Conservation (phyloP, 1,140 invertebrate genomes). For the Trichomalopsis sarcophagae region DNA sequence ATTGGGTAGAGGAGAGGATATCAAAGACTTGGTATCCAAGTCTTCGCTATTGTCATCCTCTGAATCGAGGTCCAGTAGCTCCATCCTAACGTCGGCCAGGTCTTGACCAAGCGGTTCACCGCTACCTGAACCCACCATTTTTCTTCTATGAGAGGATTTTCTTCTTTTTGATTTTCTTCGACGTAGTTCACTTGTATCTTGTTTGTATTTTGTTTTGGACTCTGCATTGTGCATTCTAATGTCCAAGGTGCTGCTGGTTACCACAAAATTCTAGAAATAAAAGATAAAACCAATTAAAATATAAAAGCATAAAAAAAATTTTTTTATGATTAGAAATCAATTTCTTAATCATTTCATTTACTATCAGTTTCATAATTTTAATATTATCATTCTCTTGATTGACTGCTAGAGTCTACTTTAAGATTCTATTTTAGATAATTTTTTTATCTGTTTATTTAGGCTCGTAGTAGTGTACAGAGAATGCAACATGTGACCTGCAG, state of each 20-base stretch:
- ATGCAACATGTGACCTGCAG: slow-evolving; percentile 3
- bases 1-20: slow-evolving; percentile 55
- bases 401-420: neutral
- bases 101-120: slow-evolving; percentile 65
- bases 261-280: slow-evolving; percentile 61
- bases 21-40: slow-evolving; percentile 61
- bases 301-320: neutral
- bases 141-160: slow-evolving; percentile 45
- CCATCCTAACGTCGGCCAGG: slow-evolving; percentile 64
- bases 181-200: slow-evolving; percentile 57
- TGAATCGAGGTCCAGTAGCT: slow-evolving; percentile 67
- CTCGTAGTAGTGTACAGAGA: neutral
- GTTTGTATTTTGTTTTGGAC: slow-evolving; percentile 49
- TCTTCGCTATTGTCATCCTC: slow-evolving; percentile 62
- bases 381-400: neutral
- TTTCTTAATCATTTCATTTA: neutral
- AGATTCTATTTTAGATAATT: slow-evolving; percentile 27
- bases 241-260: slow-evolving; percentile 51
- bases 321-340: neutral
- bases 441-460: slow-evolving; percentile 18
- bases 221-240: slow-evolving; percentile 67
- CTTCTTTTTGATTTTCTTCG: slow-evolving; percentile 60
- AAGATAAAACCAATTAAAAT: slow-evolving; percentile 31
- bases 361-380: neutral
- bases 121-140: slow-evolving; percentile 70